Conservation (phyloP, 2,888 invertebrate species). For the Andrena haemorrhoa region DNA sequence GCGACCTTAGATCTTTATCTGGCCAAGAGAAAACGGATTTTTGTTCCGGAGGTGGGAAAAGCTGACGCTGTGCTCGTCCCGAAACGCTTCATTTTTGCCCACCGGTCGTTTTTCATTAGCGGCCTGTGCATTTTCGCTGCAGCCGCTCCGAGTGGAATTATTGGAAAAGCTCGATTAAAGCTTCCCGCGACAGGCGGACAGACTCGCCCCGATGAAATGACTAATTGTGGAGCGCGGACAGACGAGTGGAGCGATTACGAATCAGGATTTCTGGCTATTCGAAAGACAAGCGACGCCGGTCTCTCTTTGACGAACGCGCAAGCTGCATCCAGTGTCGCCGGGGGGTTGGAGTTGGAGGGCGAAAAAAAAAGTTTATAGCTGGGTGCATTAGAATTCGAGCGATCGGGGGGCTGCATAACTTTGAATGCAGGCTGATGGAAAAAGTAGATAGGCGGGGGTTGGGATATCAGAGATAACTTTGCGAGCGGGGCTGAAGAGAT, state of each 20-base stretch:
- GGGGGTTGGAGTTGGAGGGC: not conserved
- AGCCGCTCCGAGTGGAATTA: conserved; percentile 3
- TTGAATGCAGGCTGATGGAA: not conserved
- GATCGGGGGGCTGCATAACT: not conserved
- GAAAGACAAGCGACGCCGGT: no score
- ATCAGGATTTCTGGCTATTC: no score
- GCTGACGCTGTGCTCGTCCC: not conserved
- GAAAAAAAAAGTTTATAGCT: not conserved
- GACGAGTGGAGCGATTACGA: conserved; percentile 7
- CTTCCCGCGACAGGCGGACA: not conserved
- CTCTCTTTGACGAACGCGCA: conserved; percentile 3
- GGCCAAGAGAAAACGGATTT: conserved; percentile 33
- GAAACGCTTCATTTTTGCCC: conserved; percentile 9
- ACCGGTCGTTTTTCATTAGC: conserved; percentile 32
- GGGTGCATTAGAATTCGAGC: not conserved
- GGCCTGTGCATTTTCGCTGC: not conserved
- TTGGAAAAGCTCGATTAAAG: conserved; percentile 41
- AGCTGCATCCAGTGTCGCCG: not conserved
- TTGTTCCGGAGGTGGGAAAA: not conserved
- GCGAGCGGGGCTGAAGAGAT: conserved; percentile 43
- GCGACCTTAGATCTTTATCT: conserved; percentile 44
- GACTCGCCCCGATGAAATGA: conserved; percentile 19
- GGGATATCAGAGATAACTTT: conserved; percentile 39
- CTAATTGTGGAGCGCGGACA: conserved; percentile 4
- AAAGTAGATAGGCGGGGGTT: conserved; percentile 4